Evolutionary conservation across 37 sponge, comb jelly and placozoan genomes (phyloP), one percentile per base, ranked within the genome.

Genomic region (Spongilla lacustris): DNA sequence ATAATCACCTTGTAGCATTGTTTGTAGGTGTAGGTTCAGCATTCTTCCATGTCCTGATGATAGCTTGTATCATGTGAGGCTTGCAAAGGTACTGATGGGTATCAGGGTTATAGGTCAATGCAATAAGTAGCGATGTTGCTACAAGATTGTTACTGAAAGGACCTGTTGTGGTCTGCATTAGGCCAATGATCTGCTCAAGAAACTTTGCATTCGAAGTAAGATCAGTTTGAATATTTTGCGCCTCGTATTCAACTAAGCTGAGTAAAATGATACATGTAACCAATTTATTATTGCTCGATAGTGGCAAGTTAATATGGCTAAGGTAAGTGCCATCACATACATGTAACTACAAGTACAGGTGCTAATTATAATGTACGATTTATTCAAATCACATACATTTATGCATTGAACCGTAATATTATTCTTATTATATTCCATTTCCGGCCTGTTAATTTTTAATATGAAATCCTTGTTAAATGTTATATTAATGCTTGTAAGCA

Each of bases 201-300:
- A 89, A 67, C 22, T 68, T 26, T 27, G 66, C 3, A 23, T 69
- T 78, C 32, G 84, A 83, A 3, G 89, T 84, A 34, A 89, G 77
- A 50, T 69, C 26, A 28, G 83, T n/a, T n/a, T 84, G 89, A 49
- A 83, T 83, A 36, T 89, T 49, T 17, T 84, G 89, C 24, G 78
- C 5, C 58, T 83, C 84, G 58, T 14, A 14, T 17, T 58, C 58
- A 6, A 58, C 14, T 19, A 58, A 10, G 12, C 58, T 58, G 58
- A 10, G 19, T 17, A 58, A 19, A 46, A 46, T 8, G 46, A 10
- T 4, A 46, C 8, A 46, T 46, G 46, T 4, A 46, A n/a, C n/a
- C n/a, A n/a, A n/a, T n/a, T n/a, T n/a, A n/a, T n/a, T n/a, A n/a
- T n/a, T n/a, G n/a, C n/a, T n/a, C n/a, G n/a, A n/a, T n/a, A n/a